phyloP scores from a whole-genome alignment of 2,888 invertebrate species.

The Uropetala carovei region DNA sequence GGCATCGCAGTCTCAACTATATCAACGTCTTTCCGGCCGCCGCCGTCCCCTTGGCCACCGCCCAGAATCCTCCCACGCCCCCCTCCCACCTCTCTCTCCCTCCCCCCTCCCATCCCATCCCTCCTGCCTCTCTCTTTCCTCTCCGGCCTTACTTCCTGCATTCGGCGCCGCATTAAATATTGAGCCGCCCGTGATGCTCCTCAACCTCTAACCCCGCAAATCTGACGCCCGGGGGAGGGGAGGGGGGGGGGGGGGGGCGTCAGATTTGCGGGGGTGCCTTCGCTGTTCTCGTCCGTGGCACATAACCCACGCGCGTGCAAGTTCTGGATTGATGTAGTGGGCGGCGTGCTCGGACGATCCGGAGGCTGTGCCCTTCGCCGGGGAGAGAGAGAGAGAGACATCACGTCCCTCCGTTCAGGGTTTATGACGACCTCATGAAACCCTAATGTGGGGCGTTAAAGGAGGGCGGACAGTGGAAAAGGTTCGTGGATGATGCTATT shows the following conservation, averaged over 20 bases:
- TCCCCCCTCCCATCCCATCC: not conserved
- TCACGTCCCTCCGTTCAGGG: too few species aligned
- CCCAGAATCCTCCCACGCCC: not conserved
- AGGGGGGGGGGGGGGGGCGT: too few species aligned
- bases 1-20: not conserved
- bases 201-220: conserved; percentile 55
- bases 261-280: too few species aligned
- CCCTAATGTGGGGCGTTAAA: too few species aligned
- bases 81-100: not conserved
- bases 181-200: conserved; percentile 58
- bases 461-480: too few species aligned
- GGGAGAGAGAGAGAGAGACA: too few species aligned
- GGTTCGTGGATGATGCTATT: too few species aligned
- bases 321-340: too few species aligned
- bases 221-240: conserved; percentile 55
- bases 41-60: not conserved
- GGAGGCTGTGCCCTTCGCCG: too few species aligned
- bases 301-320: too few species aligned
- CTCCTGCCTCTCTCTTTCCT: not conserved
- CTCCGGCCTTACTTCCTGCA: not conserved
- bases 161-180: not conserved
- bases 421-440: too few species aligned
- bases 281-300: not conserved
- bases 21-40: conserved; percentile 18
- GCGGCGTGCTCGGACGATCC: too few species aligned